Conservation (phyloP, 2,888 invertebrate species). For the Drosophila meridionalis region DNA sequence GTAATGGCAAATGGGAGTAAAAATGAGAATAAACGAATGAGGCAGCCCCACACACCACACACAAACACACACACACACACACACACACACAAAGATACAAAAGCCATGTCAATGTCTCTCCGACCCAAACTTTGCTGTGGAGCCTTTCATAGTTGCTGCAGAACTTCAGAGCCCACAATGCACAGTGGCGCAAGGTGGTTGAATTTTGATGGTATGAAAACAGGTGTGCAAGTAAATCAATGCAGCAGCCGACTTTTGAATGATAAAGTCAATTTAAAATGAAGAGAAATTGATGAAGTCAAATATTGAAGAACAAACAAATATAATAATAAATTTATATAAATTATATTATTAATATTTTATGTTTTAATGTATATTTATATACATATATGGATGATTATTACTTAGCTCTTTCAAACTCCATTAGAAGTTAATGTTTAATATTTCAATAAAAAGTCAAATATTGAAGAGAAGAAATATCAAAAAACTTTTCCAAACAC, state of each 20-base stretch:
- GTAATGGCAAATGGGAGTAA: neutral
- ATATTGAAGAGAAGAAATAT: no score
- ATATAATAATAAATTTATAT: no score
- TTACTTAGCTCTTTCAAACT: neutral
- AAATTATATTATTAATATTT: no score
- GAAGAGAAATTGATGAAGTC: no score
- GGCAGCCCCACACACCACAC: neutral
- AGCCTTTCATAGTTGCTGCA: conserved; percentile 23
- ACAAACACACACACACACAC: neutral
- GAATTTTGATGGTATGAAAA: neutral
- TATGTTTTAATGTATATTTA: no score
- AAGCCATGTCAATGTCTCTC: conserved; percentile 19
- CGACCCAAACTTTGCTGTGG: conserved; percentile 7
- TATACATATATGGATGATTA: no score
- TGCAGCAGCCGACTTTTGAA: no score
- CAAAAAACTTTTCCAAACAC: no score
- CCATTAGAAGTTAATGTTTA: neutral
- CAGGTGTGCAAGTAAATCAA: neutral
- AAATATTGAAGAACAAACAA: no score
- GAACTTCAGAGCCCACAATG: conserved; percentile 13
- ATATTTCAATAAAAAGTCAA: neutral
- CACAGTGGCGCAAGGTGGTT: conserved; percentile 1
- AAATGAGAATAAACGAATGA: conserved; percentile 11
- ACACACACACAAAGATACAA: conserved; percentile 2
- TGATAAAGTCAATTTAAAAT: no score